A percentile compares a stretch with the other conserved stretches of the same genome.
phyloP scores from a whole-genome alignment of 2,113 vertebrate species.

The Psittacus erithacus region DNA sequence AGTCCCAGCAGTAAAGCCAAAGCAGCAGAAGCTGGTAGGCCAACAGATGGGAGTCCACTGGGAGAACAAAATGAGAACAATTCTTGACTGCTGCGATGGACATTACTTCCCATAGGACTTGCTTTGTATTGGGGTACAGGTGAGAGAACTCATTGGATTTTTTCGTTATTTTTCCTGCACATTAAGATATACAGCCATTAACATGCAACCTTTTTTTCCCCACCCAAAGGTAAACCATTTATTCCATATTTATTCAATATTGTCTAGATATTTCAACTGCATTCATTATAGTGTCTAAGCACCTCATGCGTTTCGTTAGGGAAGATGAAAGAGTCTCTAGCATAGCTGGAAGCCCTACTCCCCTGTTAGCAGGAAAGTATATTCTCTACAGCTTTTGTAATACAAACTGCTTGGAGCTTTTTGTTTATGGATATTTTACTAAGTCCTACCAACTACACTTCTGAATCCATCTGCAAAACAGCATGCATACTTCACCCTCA shows the following conservation, averaged over 20 bases:
- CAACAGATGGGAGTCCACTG: neutral
- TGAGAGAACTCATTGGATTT: neutral
- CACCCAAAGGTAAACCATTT: neutral
- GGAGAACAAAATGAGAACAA: neutral
- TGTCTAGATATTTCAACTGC: slow-evolving; percentile 42
- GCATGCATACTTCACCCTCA: slow-evolving; percentile 38
- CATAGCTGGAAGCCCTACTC: neutral
- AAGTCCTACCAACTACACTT: slow-evolving; percentile 14
- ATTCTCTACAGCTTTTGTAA: slow-evolving; percentile 15
- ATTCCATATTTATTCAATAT: slow-evolving; percentile 5
- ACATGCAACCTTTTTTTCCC: slow-evolving; percentile 32
- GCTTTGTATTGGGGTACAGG: neutral
- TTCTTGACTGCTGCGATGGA: neutral
- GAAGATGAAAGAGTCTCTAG: neutral
- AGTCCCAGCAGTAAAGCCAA: neutral
- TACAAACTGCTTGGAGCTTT: slow-evolving; percentile 22
- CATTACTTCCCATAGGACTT: neutral
- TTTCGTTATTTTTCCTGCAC: neutral
- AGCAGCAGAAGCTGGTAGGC: neutral
- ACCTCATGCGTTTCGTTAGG: slow-evolving; percentile 1
- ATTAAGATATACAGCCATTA: slow-evolving; percentile 36
- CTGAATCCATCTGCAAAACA: slow-evolving; percentile 30
- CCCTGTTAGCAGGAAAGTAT: neutral
- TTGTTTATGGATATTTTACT: neutral
- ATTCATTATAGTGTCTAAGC: neutral